These are phyloP conservation scores for Lathamus discolor DNA, from an alignment of 2,113 vertebrate species.

Conservation along the genomic window DNA sequence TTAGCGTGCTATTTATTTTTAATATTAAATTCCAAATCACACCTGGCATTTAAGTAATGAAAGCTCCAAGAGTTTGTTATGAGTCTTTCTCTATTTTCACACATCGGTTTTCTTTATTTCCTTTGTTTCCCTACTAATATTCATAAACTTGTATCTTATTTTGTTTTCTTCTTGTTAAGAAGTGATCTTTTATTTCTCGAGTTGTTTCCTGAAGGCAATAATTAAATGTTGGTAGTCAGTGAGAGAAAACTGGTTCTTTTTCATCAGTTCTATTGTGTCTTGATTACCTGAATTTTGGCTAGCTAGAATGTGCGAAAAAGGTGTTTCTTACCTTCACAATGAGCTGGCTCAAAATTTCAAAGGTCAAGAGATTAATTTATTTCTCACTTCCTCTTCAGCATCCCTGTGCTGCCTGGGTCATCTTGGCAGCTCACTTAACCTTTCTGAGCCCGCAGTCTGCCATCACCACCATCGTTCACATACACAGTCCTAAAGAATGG, in stretches of 20 bases:
- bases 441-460: neutral
- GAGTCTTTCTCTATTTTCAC: neutral
- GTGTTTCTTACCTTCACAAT: neutral
- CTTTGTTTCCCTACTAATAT: neutral
- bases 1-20: slow-evolving; percentile 4
- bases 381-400: neutral
- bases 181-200: neutral
- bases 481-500: neutral
- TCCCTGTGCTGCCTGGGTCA: neutral
- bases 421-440: neutral
- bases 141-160: neutral
- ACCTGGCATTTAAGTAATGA: neutral
- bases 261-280: neutral
- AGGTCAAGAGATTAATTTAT: neutral
- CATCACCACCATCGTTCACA: fast-evolving
- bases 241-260: neutral
- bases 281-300: neutral
- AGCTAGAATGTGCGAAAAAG: neutral
- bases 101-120: neutral
- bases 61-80: neutral
- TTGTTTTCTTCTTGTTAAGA: neutral
- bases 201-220: neutral
- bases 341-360: neutral
- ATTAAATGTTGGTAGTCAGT: neutral
- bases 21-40: neutral